Base-by-base conservation (phyloP, 2,797 vertebrate species). In the Tachyglossus aculeatus region DNA sequence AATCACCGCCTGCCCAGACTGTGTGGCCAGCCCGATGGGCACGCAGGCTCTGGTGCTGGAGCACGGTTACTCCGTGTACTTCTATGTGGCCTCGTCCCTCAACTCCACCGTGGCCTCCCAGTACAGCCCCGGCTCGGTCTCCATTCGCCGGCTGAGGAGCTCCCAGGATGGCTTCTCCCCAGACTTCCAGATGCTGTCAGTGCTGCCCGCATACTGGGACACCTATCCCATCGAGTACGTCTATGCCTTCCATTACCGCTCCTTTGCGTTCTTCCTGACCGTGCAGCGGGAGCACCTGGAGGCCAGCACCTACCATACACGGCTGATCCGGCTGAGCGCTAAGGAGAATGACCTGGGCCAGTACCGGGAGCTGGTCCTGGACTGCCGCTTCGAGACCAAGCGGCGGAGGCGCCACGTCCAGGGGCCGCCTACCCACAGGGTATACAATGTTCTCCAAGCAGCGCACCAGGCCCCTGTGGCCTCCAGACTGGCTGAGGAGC, bases 381-480 rank as follows among this genome's bases (percentile, higher is more conserved):
- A 98, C 68, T 99, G 98, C 77, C 92, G 91, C 4, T 96, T 95
- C 2, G 95, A 95, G 47, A 95, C 94, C 2, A 98, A 98, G 69
- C 93, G 95, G 3, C 75, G 93, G 5, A 92, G 93, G 12, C 84
- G 86, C 2, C 71, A 56, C 53, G 71, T 36, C 13, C 63, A 77
- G 1, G 71, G 71, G 2, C 74, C 71, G 5, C 74, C 4, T 75
- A 81, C 0, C 80, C 90, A 13, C 10, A 78, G 24, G 87, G 84
- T 95, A 2, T 98, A 96, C 88, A 97, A 96, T 0, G 89, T 96
- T 21, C 91, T 97, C 58, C 95, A 95, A 80, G 96, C 96, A 0
- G 97, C 97, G 18, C 94, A 98, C 5, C 72, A 94, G 3, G 89
- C 95, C 34, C 90, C 45, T 1, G 95, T 95, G 0, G 96, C 95